Conservation (phyloP, 2,797 vertebrate genomes). For the Myiotriccus ornatus region DNA sequence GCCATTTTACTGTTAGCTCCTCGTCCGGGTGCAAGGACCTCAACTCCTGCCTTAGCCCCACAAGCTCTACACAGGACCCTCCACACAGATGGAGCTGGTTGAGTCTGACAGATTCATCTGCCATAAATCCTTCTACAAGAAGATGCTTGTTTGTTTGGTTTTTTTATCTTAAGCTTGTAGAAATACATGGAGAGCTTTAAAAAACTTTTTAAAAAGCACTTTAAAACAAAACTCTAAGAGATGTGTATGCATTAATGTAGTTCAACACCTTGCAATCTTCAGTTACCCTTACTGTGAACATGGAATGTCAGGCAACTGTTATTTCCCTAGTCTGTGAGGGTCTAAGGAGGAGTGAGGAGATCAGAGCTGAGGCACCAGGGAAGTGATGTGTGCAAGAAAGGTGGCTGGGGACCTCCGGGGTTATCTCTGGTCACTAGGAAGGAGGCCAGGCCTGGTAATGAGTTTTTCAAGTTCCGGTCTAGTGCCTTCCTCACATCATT, state of each 20-base stretch:
- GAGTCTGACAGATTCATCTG: not conserved
- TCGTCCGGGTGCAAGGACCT: not conserved
- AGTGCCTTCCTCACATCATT: not conserved
- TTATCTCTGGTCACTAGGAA: not conserved
- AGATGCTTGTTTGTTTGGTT: not conserved
- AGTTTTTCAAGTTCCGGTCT: not conserved
- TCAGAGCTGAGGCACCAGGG: no score
- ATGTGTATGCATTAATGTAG: not conserved
- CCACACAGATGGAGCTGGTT: fast-evolving
- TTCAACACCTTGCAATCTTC: not conserved
- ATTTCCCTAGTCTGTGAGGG: not conserved
- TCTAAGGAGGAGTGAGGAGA: not conserved
- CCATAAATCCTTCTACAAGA: not conserved
- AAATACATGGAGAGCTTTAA: not conserved
- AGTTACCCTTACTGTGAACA: not conserved
- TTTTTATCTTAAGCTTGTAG: not conserved
- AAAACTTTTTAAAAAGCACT: not conserved
- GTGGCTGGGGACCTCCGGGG: not conserved
- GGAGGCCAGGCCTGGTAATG: not conserved
- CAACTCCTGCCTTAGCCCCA: not conserved
- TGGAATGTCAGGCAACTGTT: not conserved
- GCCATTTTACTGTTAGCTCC: not conserved
- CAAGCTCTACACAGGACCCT: not conserved
- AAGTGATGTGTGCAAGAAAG: not conserved
- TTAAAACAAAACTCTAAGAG: not conserved